These are phyloP conservation scores for Oscheius myriophilus DNA, from an alignment of 2,888 invertebrate species.

Conservation along the genomic window DNA sequence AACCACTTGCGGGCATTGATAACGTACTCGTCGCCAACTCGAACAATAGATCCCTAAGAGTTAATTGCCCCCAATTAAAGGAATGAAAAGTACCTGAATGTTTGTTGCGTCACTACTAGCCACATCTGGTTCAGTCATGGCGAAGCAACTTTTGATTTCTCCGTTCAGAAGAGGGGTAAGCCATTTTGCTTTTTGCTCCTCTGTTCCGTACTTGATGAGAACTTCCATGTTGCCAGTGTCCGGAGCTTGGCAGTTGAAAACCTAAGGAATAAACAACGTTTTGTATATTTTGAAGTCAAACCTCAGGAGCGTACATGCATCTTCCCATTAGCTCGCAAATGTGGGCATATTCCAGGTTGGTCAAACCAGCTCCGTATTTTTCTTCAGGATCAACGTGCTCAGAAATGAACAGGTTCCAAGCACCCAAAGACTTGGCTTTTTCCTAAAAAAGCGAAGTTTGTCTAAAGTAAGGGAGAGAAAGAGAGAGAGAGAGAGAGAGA, in stretches of 20 bases:
- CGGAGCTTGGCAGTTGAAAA: conserved; percentile 74
- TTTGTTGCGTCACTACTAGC: conserved; percentile 74
- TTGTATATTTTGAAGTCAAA: conserved; percentile 43
- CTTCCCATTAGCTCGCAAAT: conserved; percentile 73
- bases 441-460: conserved; percentile 28
- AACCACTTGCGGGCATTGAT: conserved; percentile 74
- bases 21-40: conserved; percentile 72
- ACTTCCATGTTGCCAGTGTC: conserved; percentile 75
- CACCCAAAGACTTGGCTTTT: conserved; percentile 71
- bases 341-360: conserved; percentile 74
- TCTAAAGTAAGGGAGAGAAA: not conserved
- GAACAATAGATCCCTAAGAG: conserved; percentile 70
- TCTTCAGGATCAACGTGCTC: conserved; percentile 71
- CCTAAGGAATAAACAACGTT: too few relatives aligned
- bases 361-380: conserved; percentile 70
- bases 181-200: conserved; percentile 71
- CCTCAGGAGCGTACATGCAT: conserved; percentile 71
- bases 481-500: not conserved
- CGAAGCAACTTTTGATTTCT: conserved; percentile 72
- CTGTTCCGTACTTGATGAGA: conserved; percentile 72
- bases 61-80: not conserved
- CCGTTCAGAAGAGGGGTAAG: conserved; percentile 71
- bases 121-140: conserved; percentile 73
- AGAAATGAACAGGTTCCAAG: conserved; percentile 74
- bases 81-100: conserved; percentile 67